A percentile compares a stretch with the other conserved stretches of the same genome.
Conservation (phyloP, 2,797 vertebrate species). For the Phrynocephalus forsythii region DNA sequence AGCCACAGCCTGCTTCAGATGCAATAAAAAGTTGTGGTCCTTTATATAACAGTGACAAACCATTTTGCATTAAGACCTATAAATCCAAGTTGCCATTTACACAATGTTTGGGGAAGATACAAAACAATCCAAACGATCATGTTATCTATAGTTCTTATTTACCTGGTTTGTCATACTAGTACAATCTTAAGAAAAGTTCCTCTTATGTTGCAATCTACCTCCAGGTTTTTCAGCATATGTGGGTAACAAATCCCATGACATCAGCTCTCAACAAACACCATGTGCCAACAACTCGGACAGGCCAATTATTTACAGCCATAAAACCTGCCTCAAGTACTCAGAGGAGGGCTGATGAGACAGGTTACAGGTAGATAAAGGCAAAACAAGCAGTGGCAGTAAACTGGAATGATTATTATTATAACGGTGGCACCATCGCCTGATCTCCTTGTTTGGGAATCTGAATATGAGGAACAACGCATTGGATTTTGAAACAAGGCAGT, state of each 20-base stretch:
- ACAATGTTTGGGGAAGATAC: background rate
- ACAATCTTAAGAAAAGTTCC: background rate
- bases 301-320: conserved; percentile 10
- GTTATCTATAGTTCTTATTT: background rate
- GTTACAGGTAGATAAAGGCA: background rate
- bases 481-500: background rate
- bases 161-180: background rate
- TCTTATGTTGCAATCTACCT: background rate
- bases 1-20: no score
- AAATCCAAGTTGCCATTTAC: background rate
- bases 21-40: no score
- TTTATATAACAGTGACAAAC: background rate
- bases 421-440: background rate
- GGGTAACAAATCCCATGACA: background rate
- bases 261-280: background rate
- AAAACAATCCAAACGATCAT: background rate
- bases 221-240: background rate
- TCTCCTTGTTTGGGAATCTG: background rate
- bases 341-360: conserved; percentile 13
- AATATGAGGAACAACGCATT: no score
- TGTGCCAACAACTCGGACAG: conserved; percentile 14
- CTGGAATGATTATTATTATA: background rate
- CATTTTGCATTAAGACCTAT: background rate
- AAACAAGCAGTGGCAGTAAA: background rate
- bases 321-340: background rate